Base-by-base conservation (phyloP, 2,113 vertebrate genomes). In the Calyptommatus sinebrachiatus region DNA sequence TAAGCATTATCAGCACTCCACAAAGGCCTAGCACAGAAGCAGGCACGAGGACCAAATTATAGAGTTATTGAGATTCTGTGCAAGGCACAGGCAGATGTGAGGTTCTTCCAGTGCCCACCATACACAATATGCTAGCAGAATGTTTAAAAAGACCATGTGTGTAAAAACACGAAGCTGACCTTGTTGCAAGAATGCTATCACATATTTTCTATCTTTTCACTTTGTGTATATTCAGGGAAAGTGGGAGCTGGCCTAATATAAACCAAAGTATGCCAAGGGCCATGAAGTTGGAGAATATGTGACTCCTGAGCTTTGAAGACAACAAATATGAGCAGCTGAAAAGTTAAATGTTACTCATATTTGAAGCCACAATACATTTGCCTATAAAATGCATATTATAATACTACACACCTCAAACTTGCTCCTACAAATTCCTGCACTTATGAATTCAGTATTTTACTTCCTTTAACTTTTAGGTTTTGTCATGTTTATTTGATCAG, bases 51-150 rank as follows among this genome's bases (percentile, higher is more conserved):
- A 90, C 92, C 86, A 89, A 91, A 84, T 94, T 94, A 96, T 96
- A 45, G 93, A 95, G 94, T 90, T 86, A 96, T 96, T 96, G 95
- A 95, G 94, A 96, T 96, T 96, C 95, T 46, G 91, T 74, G 92
- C 93, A 89, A 94, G 93, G 91, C 85, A 89, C 93, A 82, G 92
- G 94, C 95, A 96, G 94, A 95, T 95, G 95, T 93, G 94, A 93
- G 92, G 89, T 90, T 94, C 79, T 95, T 92, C 93, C 93, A 93
- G 93, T 84, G 91, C 87, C 88, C 93, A 93, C 91, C 48, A 72
- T 94, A 95, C 94, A 95, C 94, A 95, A 93, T 94, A 94, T 93
- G 94, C 95, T 93, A 86, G 91, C 91, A 93, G 95, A 95, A 95
- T 95, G 91, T 91, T 92, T 90, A 92, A 95, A 91, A 89, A 92